These are phyloP conservation scores for Crocallis elinguaria DNA, from an alignment of 2,888 invertebrate species.

Conservation along the genomic window DNA sequence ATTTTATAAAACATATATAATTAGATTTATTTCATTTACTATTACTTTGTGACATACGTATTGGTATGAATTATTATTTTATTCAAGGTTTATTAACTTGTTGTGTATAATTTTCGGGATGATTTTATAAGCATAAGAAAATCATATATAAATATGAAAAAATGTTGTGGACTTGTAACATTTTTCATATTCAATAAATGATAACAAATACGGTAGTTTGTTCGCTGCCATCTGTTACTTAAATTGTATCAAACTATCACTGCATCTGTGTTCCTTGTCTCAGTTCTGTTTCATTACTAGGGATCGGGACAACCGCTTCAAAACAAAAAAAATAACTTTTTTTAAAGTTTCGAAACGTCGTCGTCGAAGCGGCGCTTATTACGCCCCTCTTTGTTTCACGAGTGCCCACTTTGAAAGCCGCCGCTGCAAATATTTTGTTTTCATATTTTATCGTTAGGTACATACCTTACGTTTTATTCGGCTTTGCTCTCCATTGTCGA, in stretches of 20 bases:
- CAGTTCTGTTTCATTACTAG: slow-evolving; percentile 53
- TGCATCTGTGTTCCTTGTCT: slow-evolving; percentile 48
- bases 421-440: slow-evolving; percentile 16
- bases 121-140: no score
- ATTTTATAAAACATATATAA: no score
- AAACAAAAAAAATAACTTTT: slow-evolving; percentile 46
- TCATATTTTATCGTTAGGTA: slow-evolving; percentile 12
- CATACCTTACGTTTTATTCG: no score
- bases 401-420: slow-evolving; percentile 33
- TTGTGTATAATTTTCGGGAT: no score
- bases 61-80: no score
- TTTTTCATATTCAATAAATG: no score
- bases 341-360: slow-evolving; percentile 41
- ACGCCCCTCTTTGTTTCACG: slow-evolving; percentile 42
- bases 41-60: no score
- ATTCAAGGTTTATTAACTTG: no score
- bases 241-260: slow-evolving; percentile 22
- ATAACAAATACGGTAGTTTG: not conserved
- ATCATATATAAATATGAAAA: no score
- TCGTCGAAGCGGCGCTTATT: slow-evolving; percentile 38
- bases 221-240: slow-evolving; percentile 24
- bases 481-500: not conserved
- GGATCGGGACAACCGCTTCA: slow-evolving; percentile 46
- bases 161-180: no score
- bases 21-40: no score